These are phyloP conservation scores for Cremastinae sp. DNA, from an alignment of 2,888 invertebrate genomes.

Conservation along the genomic window DNA sequence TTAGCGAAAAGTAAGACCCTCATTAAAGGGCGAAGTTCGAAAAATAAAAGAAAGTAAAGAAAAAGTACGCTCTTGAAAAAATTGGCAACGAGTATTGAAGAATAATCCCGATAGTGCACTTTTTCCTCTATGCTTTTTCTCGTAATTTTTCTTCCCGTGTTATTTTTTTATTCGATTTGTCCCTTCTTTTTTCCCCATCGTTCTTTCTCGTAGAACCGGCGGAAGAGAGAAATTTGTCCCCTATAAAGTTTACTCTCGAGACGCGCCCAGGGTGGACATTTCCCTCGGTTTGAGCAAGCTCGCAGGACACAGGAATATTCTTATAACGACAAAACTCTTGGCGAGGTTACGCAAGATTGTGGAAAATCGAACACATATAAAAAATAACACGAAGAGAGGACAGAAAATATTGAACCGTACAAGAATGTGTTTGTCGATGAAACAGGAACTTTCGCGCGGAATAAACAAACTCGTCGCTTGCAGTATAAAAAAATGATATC, in stretches of 20 bases:
- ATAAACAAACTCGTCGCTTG: conserved; percentile 41
- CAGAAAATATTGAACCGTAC: conserved; percentile 8
- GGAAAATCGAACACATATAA: conserved; percentile 30
- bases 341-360: conserved; percentile 39
- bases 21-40: no score
- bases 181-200: no score
- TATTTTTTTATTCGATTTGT: no score
- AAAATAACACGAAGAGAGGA: neutral
- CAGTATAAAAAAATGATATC: conserved; percentile 12
- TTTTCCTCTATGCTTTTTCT: no score
- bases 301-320: neutral
- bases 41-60: no score
- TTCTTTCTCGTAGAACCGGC: no score
- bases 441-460: conserved; percentile 35
- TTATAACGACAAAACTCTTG: conserved; percentile 44
- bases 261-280: conserved; percentile 13
- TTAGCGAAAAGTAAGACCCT: no score
- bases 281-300: conserved; percentile 46
- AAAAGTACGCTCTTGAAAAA: no score
- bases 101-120: no score
- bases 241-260: conserved; percentile 39
- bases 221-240: conserved; percentile 39
- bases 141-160: no score
- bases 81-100: no score
- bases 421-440: conserved; percentile 33